Evolutionary conservation across 2,888 invertebrate species (phyloP).

Genomic region (Abscondita cerata): DNA sequence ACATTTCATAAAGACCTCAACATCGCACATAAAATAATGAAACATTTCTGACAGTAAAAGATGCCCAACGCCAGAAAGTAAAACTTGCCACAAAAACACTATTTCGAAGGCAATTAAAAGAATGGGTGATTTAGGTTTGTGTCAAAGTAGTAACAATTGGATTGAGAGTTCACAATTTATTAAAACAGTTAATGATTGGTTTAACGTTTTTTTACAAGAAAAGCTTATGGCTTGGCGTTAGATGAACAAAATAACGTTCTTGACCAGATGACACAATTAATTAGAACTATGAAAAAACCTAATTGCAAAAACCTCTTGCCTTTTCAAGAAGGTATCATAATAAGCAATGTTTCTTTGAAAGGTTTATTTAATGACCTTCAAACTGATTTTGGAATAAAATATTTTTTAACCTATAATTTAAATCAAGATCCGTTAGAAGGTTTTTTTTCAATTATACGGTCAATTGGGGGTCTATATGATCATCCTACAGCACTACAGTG

Average conservation of each 20-base stretch:
- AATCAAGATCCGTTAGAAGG: slow-evolving; percentile 35
- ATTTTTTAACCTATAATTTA: slow-evolving; percentile 38
- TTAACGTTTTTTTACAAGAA: not conserved
- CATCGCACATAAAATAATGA: slow-evolving; percentile 13
- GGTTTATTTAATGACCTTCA: slow-evolving; percentile 28
- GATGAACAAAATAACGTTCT: not conserved
- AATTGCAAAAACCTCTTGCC: slow-evolving; percentile 30
- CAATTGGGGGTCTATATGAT: slow-evolving; percentile 37
- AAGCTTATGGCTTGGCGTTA: slow-evolving; percentile 3
- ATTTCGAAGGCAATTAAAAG: not conserved
- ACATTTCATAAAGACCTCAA: slow-evolving; percentile 13
- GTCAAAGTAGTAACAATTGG: no score
- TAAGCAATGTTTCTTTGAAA: slow-evolving; percentile 30
- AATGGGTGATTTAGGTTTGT: no score
- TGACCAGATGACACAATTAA: not conserved
- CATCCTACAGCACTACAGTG: slow-evolving; percentile 37
- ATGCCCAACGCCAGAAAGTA: no score
- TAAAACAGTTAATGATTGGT: not conserved
- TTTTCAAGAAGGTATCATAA: slow-evolving; percentile 40
- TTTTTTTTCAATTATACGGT: slow-evolving; percentile 34
- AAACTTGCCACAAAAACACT: not conserved
- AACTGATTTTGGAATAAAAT: slow-evolving; percentile 26
- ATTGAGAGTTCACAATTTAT: not conserved
- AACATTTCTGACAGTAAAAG: slow-evolving; percentile 22
- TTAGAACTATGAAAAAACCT: not conserved